These are phyloP conservation scores for Hylaeus anthracinus DNA, from an alignment of 1,140 invertebrate species.

Conservation along the genomic window DNA sequence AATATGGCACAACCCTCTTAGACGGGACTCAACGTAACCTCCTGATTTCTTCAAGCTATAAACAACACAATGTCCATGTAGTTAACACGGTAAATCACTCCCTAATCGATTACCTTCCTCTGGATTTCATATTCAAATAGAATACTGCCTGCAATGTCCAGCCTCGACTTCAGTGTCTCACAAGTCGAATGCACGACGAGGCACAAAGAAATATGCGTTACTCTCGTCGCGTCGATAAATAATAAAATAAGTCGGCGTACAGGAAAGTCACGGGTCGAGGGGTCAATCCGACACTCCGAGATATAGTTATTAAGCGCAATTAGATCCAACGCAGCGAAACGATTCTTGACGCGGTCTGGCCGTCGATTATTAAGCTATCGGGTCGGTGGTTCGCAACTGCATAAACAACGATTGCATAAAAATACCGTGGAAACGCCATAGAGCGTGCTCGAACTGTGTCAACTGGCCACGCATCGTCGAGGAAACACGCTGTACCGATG, in stretches of 20 bases:
- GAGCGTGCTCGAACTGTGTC: not conserved
- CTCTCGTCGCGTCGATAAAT: not conserved
- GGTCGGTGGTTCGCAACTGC: not conserved
- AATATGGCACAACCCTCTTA: too few species aligned
- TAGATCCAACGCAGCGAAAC: conserved; percentile 5
- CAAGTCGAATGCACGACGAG: too few species aligned
- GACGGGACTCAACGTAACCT: too few species aligned
- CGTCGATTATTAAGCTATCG: not conserved
- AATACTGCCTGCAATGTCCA: too few species aligned
- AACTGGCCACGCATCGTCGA: not conserved
- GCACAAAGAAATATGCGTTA: too few species aligned
- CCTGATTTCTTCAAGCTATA: too few species aligned
- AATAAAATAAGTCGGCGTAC: not conserved
- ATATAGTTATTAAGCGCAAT: conserved; percentile 6
- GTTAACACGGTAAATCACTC: too few species aligned
- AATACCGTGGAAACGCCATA: not conserved
- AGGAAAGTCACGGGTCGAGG: not conserved
- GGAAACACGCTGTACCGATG: not conserved
- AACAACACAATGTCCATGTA: too few species aligned
- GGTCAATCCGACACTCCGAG: not conserved
- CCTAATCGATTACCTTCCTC: too few species aligned
- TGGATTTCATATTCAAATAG: too few species aligned
- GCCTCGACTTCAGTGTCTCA: too few species aligned
- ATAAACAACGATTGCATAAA: not conserved
- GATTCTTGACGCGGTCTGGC: not conserved